Conservation (phyloP, 2,797 vertebrate genomes). For the Malurus splendens region DNA sequence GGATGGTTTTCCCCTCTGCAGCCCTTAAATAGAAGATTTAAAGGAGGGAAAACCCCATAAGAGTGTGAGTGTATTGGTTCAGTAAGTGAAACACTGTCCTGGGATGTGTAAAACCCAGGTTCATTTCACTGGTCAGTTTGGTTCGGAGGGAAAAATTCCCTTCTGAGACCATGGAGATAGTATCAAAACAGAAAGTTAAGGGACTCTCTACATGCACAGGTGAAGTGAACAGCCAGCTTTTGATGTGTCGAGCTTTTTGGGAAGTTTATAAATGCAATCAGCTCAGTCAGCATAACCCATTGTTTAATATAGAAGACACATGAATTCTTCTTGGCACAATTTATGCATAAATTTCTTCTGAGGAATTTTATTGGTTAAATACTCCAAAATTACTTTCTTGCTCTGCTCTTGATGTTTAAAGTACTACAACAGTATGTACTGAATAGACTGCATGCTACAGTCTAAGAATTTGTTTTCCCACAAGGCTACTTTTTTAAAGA, state of each 20-base stretch:
- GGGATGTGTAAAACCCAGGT: not conserved
- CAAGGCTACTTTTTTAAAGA: not conserved
- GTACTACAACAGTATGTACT: not conserved
- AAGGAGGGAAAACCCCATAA: not conserved
- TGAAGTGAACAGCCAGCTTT: not conserved
- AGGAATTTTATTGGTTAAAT: not conserved
- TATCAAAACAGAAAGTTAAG: not conserved
- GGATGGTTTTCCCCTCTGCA: not conserved
- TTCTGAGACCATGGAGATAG: not conserved
- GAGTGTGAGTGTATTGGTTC: fast-evolving
- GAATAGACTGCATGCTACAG: not conserved
- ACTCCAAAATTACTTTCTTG: not conserved
- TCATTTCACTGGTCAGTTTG: not conserved
- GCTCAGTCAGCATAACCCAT: not conserved
- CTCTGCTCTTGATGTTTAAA: not conserved
- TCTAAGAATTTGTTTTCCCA: not conserved
- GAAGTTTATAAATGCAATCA: not conserved
- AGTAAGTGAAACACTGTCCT: not conserved
- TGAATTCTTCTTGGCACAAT: not conserved
- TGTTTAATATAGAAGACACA: fast-evolving
- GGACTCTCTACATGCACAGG: not conserved
- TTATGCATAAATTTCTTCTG: not conserved
- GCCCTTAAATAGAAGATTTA: not conserved
- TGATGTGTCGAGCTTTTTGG: too few relatives aligned
- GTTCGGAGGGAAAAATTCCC: not conserved